Evolutionary conservation across 2,113 vertebrate genomes (phyloP).

Genomic region (Tychaedon coryphoeus): DNA sequence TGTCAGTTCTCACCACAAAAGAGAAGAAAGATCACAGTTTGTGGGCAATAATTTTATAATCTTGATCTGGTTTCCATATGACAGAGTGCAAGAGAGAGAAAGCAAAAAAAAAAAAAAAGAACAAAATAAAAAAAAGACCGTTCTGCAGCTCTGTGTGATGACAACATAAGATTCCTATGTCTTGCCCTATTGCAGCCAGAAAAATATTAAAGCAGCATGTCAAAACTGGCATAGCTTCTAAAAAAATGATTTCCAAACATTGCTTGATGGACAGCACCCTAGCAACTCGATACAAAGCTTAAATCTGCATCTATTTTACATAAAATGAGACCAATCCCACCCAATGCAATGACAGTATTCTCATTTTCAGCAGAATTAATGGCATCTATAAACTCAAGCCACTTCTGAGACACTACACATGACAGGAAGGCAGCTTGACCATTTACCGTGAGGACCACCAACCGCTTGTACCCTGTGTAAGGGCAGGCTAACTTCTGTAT

Average conservation of each 20-base stretch:
- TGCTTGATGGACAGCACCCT: conserved; percentile 25
- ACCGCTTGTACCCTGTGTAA: neutral
- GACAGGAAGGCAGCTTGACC: neutral
- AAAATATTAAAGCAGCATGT: conserved; percentile 55
- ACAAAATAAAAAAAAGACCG: neutral
- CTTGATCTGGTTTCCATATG: conserved; percentile 65
- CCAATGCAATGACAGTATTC: neutral
- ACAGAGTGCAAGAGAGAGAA: conserved; percentile 54
- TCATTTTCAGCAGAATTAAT: neutral
- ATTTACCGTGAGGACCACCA: neutral
- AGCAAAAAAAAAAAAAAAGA: neutral
- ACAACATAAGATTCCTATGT: conserved; percentile 48
- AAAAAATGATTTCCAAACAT: conserved; percentile 5
- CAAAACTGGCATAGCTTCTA: conserved; percentile 43
- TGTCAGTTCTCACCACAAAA: conserved; percentile 60
- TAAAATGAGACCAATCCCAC: neutral
- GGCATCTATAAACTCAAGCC: neutral
- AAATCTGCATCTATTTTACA: conserved; percentile 3
- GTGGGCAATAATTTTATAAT: conserved; percentile 63
- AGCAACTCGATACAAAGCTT: neutral
- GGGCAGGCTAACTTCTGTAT: neutral
- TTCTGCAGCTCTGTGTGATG: conserved; percentile 28
- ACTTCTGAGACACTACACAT: neutral
- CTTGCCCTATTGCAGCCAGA: conserved; percentile 56
- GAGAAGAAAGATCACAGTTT: conserved; percentile 58